Conservation (phyloP, 2,797 vertebrate genomes). For the Xenentodon cancila region DNA sequence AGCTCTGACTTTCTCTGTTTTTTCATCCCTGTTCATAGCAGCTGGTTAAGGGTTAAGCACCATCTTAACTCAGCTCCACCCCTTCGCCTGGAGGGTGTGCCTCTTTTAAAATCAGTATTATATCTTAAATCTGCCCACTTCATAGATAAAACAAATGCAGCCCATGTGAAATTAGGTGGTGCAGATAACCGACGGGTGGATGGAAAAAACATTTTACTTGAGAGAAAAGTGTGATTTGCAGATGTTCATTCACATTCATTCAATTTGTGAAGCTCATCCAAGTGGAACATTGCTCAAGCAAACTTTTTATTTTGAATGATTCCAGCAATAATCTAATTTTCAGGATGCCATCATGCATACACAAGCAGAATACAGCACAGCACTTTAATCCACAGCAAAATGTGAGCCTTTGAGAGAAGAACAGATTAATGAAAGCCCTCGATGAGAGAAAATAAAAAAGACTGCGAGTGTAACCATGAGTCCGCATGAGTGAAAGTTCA, state of each 20-base stretch:
- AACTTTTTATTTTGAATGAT: constrained; percentile 15
- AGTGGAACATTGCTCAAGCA: not conserved
- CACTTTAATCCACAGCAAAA: constrained; percentile 13
- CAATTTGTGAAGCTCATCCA: constrained; percentile 6
- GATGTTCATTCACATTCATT: not conserved
- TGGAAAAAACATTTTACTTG: no score
- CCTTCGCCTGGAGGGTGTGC: no score
- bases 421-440: constrained; percentile 19
- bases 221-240: no score
- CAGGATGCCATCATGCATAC: constrained; percentile 30
- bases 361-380: constrained; percentile 11
- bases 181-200: no score
- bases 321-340: constrained; percentile 24
- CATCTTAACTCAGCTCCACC: no score
- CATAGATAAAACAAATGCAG: no score
- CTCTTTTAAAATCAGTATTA: no score
- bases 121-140: no score
- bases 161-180: no score
- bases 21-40: no score
- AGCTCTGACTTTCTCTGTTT: no score
- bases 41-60: no score
- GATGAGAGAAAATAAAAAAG: not conserved
- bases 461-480: not conserved
- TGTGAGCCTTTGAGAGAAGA: constrained; percentile 2
- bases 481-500: constrained; percentile 15